Conservation (phyloP, 2,113 vertebrate species). For the Crotalus tigris region DNA sequence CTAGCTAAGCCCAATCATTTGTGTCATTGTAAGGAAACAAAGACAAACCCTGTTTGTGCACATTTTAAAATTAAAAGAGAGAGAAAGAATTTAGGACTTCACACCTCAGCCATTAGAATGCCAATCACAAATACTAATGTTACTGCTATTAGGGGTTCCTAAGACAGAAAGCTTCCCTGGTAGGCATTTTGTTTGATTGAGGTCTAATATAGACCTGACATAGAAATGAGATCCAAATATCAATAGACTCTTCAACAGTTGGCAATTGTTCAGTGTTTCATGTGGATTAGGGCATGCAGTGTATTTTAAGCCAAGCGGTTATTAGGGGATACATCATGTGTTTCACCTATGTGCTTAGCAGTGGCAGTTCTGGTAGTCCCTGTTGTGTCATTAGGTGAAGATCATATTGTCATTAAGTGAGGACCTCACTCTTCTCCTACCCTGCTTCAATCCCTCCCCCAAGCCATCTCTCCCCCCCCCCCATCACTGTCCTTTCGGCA, state of each 20-base stretch:
- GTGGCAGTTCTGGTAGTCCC: background rate
- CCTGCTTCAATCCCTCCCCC: background rate
- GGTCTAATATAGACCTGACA: background rate
- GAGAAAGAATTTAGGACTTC: background rate
- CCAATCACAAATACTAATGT: background rate
- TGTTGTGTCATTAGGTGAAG: background rate
- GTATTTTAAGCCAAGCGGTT: background rate
- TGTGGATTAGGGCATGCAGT: background rate
- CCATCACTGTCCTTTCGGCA: background rate
- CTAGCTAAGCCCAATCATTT: background rate
- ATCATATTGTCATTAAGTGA: background rate
- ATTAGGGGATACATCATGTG: background rate
- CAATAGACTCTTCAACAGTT: background rate
- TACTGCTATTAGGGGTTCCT: background rate
- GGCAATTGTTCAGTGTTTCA: background rate
- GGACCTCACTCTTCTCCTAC: background rate
- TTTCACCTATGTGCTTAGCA: background rate
- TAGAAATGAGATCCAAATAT: background rate
- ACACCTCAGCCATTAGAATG: background rate
- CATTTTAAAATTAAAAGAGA: background rate
- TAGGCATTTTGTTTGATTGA: background rate
- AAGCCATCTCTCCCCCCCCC: background rate
- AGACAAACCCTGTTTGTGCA: background rate
- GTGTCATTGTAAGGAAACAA: background rate
- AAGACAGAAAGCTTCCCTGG: background rate